Evolutionary conservation across 2,888 invertebrate genomes (phyloP).

Genomic region (Stomorhina lunata): DNA sequence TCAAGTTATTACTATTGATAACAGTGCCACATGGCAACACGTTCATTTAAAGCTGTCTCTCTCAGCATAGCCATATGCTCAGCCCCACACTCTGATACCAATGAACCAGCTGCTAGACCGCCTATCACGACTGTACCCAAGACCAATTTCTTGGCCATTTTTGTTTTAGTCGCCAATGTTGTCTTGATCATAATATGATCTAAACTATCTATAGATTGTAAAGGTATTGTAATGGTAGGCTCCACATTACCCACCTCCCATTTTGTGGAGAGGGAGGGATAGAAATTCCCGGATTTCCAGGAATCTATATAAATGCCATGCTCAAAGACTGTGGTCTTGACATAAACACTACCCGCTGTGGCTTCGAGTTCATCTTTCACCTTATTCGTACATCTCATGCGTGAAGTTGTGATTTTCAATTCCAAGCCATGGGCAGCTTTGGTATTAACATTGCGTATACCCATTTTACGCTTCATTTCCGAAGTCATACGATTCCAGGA

Average conservation of each 20-base stretch:
- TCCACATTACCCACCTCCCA: conserved; percentile 81
- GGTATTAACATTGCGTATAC: conserved; percentile 70
- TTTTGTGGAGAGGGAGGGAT: conserved; percentile 88
- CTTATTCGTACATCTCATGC: conserved; percentile 79
- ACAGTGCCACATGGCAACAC: conserved; percentile 78
- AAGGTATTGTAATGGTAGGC: conserved; percentile 75
- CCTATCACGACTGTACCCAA: conserved; percentile 77
- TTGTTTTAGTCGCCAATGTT: conserved; percentile 78
- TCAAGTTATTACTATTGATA: conserved; percentile 75
- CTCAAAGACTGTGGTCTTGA: conserved; percentile 88
- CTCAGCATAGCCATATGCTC: conserved; percentile 75
- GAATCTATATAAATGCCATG: conserved; percentile 82
- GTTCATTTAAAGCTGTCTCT: conserved; percentile 73
- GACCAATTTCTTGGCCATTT: conserved; percentile 78
- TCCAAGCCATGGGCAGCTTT: conserved; percentile 69
- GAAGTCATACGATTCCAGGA: conserved; percentile 72
- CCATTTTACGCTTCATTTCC: conserved; percentile 77
- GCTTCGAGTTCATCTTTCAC: conserved; percentile 79
- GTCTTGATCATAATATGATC: conserved; percentile 75
- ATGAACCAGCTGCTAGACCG: conserved; percentile 51
- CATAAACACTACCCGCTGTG: conserved; percentile 83
- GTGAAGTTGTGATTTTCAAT: conserved; percentile 75
- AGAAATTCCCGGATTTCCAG: conserved; percentile 88
- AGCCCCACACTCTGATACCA: conserved; percentile 69
- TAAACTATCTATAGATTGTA: conserved; percentile 73